These are phyloP conservation scores for Rhea americana DNA, from an alignment of 2,113 vertebrate species.

Conservation along the genomic window DNA sequence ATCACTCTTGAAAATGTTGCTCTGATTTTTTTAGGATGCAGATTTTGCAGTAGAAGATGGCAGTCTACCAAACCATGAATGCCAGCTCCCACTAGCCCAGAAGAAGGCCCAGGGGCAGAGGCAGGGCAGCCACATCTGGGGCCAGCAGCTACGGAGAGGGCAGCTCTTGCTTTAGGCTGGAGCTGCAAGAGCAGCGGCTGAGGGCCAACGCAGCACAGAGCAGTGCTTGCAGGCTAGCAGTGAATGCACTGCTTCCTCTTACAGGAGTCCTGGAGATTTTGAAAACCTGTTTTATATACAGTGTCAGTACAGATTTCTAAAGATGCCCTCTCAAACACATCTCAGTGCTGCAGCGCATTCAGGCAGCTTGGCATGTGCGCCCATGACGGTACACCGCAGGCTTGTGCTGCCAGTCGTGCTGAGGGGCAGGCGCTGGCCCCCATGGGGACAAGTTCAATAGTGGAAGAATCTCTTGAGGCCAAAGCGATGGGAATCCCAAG, in stretches of 20 bases:
- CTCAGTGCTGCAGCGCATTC: rapidly evolving
- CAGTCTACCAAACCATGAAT: background rate
- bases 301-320: background rate
- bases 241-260: rapidly evolving
- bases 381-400: rapidly evolving
- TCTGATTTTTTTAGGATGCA: background rate
- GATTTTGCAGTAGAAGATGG: background rate
- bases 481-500: background rate
- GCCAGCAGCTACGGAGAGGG: no score
- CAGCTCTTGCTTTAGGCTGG: no score
- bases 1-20: background rate
- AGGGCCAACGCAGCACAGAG: rapidly evolving
- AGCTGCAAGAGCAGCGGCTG: background rate
- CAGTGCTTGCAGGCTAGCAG: background rate
- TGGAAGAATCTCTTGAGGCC: background rate
- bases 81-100: no score
- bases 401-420: background rate
- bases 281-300: background rate
- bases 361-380: rapidly evolving
- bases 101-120: no score
- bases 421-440: background rate
- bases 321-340: background rate
- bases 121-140: no score
- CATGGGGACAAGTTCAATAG: background rate
- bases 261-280: background rate